Conservation (phyloP, 2,888 invertebrate species). For the Dolichopus griseipennis region DNA sequence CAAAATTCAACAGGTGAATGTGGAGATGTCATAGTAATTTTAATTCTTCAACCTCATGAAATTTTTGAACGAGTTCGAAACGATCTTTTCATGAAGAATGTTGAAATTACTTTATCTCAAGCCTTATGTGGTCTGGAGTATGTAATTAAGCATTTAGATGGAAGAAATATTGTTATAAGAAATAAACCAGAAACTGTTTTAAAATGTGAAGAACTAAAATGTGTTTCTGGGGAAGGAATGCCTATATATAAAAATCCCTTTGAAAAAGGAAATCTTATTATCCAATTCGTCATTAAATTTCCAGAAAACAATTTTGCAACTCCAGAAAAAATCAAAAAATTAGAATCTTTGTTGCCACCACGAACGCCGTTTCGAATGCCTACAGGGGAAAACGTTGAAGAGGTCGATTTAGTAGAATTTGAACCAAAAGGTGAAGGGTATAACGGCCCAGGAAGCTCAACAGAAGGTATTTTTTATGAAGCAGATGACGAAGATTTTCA, state of each 20-base stretch:
- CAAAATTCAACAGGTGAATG: slow-evolving; percentile 78
- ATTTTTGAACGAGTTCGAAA: slow-evolving; percentile 67
- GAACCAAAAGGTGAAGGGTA: slow-evolving; percentile 59
- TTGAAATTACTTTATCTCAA: slow-evolving; percentile 72
- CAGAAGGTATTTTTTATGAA: slow-evolving; percentile 45
- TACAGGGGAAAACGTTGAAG: slow-evolving; percentile 72
- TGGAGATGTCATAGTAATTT: slow-evolving; percentile 81
- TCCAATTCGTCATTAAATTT: slow-evolving; percentile 79
- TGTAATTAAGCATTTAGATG: slow-evolving; percentile 82
- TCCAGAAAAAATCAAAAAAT: slow-evolving; percentile 54
- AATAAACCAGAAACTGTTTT: slow-evolving; percentile 74
- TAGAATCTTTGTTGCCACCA: slow-evolving; percentile 68
- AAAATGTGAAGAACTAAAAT: slow-evolving; percentile 70
- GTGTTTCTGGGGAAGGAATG: slow-evolving; percentile 82
- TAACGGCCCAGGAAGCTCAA: slow-evolving; percentile 51
- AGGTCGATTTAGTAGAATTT: slow-evolving; percentile 71
- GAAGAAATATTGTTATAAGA: slow-evolving; percentile 68
- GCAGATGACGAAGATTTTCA: slow-evolving; percentile 40
- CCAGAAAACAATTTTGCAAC: slow-evolving; percentile 72
- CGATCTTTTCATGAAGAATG: slow-evolving; percentile 59
- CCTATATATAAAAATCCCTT: slow-evolving; percentile 75
- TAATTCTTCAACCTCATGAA: slow-evolving; percentile 73
- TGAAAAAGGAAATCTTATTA: slow-evolving; percentile 76
- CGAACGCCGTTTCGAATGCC: slow-evolving; percentile 63
- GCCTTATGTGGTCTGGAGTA: slow-evolving; percentile 84